These are phyloP conservation scores for Salmo trutta DNA, from an alignment of 2,797 vertebrate species.

Conservation along the genomic window DNA sequence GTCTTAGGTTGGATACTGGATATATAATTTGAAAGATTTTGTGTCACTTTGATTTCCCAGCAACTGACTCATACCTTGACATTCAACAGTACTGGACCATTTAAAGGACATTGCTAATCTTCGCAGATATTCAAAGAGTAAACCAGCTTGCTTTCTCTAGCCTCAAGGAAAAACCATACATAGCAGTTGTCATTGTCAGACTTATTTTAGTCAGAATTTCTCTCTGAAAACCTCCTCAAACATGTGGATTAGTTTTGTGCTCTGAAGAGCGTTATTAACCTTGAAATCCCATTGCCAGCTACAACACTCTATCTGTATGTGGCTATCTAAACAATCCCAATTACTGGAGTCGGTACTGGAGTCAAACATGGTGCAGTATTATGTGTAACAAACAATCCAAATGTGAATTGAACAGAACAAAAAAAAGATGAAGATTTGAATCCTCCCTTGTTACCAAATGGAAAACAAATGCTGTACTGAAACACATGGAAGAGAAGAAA, in stretches of 20 bases:
- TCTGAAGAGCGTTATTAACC: conserved; percentile 24
- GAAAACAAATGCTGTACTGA: no score
- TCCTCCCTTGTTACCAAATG: no score
- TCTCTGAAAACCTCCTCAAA: background rate
- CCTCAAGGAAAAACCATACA: no score
- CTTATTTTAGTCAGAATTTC: background rate
- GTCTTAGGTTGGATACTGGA: no score
- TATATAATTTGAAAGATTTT: background rate
- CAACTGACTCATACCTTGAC: background rate
- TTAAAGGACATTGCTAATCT: conserved; percentile 14
- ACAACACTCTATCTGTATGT: no score
- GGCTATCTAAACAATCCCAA: background rate
- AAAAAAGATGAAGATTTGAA: no score
- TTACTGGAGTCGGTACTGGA: no score
- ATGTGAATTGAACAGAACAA: no score
- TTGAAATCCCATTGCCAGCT: conserved; percentile 8
- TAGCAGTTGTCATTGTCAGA: conserved; percentile 22
- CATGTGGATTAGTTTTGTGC: conserved; percentile 25
- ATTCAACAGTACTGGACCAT: conserved; percentile 19
- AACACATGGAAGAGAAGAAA: no score
- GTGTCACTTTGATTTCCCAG: background rate
- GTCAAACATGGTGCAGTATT: background rate
- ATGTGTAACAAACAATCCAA: background rate
- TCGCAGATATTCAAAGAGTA: conserved; percentile 39
- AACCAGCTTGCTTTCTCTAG: background rate